A percentile compares a stretch with the other conserved stretches of the same genome.
phyloP scores from a whole-genome alignment of 2,888 invertebrate species.

The Teleiodes luculella region DNA sequence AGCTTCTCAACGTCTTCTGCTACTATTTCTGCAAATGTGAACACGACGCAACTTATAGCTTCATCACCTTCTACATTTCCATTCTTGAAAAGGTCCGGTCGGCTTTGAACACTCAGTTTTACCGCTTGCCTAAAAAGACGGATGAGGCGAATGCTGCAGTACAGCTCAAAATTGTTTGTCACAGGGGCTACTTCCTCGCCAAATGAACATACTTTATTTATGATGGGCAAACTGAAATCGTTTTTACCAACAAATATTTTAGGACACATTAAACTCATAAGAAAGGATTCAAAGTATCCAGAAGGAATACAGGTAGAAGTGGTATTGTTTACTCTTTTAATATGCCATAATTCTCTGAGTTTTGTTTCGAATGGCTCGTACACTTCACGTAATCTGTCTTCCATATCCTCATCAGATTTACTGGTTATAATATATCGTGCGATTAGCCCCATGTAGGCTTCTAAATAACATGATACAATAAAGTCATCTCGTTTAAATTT shows the following conservation, averaged over 20 bases:
- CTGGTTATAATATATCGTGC: no score
- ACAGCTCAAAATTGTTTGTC: not conserved
- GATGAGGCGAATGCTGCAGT: not conserved
- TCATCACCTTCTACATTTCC: not conserved
- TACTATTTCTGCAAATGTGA: not conserved
- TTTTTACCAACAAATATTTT: not conserved
- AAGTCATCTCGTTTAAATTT: no score
- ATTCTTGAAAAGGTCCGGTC: not conserved
- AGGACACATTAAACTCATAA: not conserved
- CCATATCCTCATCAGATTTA: no score
- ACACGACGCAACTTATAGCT: not conserved
- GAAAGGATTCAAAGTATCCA: no score
- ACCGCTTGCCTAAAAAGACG: not conserved
- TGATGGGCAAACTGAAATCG: not conserved
- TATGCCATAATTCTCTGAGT: no score
- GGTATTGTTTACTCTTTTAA: no score
- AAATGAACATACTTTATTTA: not conserved
- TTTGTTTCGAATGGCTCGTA: no score
- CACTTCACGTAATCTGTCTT: no score
- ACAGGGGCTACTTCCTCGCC: not conserved
- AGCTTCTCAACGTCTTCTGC: not conserved
- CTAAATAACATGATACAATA: no score
- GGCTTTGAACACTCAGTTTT: not conserved
- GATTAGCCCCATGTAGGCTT: no score
- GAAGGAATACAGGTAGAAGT: no score